These are phyloP conservation scores for Lypha dubia DNA, from an alignment of 2,888 invertebrate species.

Conservation along the genomic window DNA sequence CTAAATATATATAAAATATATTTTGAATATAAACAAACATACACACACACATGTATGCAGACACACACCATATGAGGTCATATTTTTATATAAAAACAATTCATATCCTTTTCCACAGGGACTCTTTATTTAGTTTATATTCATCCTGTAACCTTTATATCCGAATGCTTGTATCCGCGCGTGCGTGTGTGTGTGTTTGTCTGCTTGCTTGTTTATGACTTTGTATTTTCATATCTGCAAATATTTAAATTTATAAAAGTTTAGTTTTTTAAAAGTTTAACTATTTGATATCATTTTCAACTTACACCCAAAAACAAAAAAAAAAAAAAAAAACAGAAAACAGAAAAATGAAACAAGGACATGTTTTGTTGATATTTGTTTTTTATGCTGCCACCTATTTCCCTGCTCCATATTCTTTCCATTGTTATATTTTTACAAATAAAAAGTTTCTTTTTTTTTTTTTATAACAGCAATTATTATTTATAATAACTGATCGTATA, in stretches of 20 bases:
- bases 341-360: too few species aligned
- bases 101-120: constrained; percentile 61
- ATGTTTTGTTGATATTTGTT: constrained; percentile 25
- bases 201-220: constrained; percentile 62
- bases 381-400: neutral
- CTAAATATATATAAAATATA: neutral
- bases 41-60: neutral
- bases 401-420: neutral
- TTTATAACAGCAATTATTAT: constrained; percentile 80
- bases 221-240: constrained; percentile 57
- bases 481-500: constrained; percentile 80
- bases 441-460: neutral
- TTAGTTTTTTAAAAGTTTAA: too few species aligned
- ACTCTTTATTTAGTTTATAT: constrained; percentile 52
- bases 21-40: neutral
- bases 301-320: constrained; percentile 54
- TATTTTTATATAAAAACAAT: constrained; percentile 30
- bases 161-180: neutral
- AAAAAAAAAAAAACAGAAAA: too few species aligned
- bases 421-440: neutral
- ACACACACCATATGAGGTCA: constrained; percentile 28
- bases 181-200: too few species aligned
- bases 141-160: constrained; percentile 24
- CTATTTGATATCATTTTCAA: constrained; percentile 69
- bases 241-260: constrained; percentile 69